These are phyloP conservation scores for Otus sunia DNA, from an alignment of 2,113 vertebrate species.

Conservation along the genomic window DNA sequence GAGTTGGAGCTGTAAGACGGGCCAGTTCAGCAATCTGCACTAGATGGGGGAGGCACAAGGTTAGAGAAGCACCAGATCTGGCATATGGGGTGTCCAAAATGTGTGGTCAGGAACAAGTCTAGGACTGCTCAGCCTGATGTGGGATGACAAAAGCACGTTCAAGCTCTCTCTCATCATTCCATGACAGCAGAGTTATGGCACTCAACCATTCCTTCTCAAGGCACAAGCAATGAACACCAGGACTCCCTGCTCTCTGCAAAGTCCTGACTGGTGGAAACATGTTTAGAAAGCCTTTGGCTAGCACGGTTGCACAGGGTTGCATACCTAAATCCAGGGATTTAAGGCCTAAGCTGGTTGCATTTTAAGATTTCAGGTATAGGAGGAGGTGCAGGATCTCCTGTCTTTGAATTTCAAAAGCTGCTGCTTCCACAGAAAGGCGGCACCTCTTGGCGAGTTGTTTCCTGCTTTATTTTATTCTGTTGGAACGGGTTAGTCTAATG, in stretches of 20 bases:
- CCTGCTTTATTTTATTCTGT: background rate
- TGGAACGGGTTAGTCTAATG: background rate
- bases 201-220: background rate
- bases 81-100: background rate
- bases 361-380: background rate
- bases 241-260: background rate
- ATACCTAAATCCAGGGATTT: background rate
- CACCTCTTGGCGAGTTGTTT: background rate
- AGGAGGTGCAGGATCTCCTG: background rate
- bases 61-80: background rate
- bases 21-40: background rate
- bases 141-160: background rate
- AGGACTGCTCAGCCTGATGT: background rate
- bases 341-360: background rate
- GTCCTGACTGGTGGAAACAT: background rate
- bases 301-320: background rate
- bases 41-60: background rate
- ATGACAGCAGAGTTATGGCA: rapidly evolving
- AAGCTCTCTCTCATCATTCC: background rate
- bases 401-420: background rate
- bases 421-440: background rate
- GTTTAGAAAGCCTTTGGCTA: background rate
- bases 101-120: background rate
- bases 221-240: background rate
- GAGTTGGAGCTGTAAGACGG: background rate